These are phyloP conservation scores for Volucella bombylans DNA, from an alignment of 2,888 invertebrate species.

Conservation along the genomic window DNA sequence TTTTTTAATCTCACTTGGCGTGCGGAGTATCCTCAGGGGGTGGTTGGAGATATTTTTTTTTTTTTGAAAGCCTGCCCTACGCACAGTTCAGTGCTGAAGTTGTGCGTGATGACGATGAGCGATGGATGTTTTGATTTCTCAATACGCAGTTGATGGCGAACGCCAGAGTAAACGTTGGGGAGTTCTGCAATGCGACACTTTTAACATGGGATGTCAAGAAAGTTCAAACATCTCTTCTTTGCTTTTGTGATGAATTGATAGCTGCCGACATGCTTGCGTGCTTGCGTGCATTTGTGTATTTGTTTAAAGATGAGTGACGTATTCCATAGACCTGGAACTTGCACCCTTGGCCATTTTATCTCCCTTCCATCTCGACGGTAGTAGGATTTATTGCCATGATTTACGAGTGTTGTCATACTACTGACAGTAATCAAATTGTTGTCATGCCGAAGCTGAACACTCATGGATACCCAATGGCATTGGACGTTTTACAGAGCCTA, in stretches of 20 bases:
- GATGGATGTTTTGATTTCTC: constrained; percentile 22
- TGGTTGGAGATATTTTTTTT: neutral
- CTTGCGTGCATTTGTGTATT: neutral
- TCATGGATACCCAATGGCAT: too few species aligned
- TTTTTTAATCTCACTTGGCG: constrained; percentile 29
- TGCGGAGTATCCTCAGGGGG: neutral
- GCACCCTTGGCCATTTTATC: too few species aligned
- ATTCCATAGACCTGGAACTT: too few species aligned
- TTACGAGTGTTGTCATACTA: too few species aligned
- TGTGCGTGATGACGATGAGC: constrained; percentile 6
- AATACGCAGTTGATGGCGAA: constrained; percentile 23
- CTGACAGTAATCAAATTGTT: too few species aligned
- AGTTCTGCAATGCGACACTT: neutral
- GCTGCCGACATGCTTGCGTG: neutral
- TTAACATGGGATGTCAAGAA: neutral
- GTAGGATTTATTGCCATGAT: too few species aligned
- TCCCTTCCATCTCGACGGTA: too few species aligned
- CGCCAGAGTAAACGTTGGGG: constrained; percentile 14
- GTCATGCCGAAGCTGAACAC: too few species aligned
- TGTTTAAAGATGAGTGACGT: too few species aligned
- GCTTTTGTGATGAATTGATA: constrained; percentile 1
- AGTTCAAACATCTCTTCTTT: constrained; percentile 4
- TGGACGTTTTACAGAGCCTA: too few species aligned
- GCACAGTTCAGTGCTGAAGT: neutral
- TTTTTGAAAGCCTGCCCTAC: neutral